These are phyloP conservation scores for Trilocha varians DNA, from an alignment of 2,888 invertebrate genomes.

Conservation along the genomic window DNA sequence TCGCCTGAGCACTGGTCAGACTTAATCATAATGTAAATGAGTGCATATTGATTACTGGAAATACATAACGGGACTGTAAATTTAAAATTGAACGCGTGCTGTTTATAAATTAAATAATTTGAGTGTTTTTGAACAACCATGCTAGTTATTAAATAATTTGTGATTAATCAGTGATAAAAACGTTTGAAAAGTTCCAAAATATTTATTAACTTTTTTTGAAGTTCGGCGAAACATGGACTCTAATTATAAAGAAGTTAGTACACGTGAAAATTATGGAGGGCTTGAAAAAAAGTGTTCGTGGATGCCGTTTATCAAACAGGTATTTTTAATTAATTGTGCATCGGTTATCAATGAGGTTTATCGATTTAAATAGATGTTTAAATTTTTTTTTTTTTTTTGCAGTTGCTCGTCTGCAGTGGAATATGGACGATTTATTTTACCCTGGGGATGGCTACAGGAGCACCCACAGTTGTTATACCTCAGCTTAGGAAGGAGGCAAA, in stretches of 20 bases:
- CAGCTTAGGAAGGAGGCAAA: conserved; percentile 15
- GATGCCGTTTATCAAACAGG: conserved; percentile 7
- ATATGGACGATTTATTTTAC: conserved; percentile 8
- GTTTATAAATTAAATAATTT: not conserved
- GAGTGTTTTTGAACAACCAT: not conserved
- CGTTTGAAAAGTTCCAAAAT: not conserved
- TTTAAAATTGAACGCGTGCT: not conserved
- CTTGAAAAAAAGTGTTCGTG: conserved; percentile 5
- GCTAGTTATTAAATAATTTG: not conserved
- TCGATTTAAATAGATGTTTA: not conserved
- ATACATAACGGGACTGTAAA: not conserved
- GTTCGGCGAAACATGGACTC: conserved; percentile 8
- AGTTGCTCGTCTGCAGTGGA: conserved; percentile 9
- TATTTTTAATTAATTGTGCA: not conserved
- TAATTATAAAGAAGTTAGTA: conserved; percentile 7
- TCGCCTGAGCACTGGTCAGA: not conserved
- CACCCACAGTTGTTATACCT: conserved; percentile 12
- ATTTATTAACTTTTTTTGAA: conserved; percentile 1
- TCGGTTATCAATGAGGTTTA: not conserved
- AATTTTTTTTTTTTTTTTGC: conserved; percentile 1
- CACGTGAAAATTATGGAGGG: conserved; percentile 2
- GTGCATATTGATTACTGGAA: not conserved
- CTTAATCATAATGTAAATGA: not conserved
- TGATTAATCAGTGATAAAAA: too few relatives aligned
- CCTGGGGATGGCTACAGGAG: conserved; percentile 6